Evolutionary conservation across 2,113 vertebrate genomes (phyloP).

Genomic region (Elachura formosa): DNA sequence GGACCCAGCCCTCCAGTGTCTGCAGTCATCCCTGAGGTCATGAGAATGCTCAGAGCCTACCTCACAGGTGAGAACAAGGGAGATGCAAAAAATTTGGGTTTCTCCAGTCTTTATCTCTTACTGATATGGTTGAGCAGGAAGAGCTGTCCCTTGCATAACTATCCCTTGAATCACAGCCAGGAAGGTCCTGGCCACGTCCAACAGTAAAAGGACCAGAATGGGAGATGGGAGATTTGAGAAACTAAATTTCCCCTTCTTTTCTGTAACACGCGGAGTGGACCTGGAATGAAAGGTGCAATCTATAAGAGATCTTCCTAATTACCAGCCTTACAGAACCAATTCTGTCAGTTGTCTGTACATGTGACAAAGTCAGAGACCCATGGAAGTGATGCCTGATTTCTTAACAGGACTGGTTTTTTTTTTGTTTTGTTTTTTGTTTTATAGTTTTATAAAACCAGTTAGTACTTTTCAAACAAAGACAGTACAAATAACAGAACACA

Average conservation of each 20-base stretch:
- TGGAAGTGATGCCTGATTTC: neutral
- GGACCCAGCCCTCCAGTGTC: neutral
- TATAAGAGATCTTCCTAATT: neutral
- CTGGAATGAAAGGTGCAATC: neutral
- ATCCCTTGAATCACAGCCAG: neutral
- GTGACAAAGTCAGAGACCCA: neutral
- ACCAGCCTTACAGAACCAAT: neutral
- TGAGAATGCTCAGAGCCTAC: neutral
- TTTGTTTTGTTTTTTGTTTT: neutral
- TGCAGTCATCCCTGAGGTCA: neutral
- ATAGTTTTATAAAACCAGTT: neutral
- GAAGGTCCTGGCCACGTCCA: fast-evolving
- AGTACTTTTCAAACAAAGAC: neutral
- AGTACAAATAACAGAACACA: neutral
- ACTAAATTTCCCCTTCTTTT: neutral
- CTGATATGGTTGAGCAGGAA: neutral
- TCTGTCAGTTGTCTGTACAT: neutral
- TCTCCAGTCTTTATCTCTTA: neutral
- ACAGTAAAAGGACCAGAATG: neutral
- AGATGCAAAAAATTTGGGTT: neutral
- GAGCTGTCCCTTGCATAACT: neutral
- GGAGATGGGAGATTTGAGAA: neutral
- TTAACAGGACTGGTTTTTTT: neutral
- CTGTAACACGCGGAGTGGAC: neutral
- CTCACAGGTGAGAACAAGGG: neutral